Base-by-base conservation (phyloP, 23 tunicate genomes). In the Trididemnum clinides region DNA sequence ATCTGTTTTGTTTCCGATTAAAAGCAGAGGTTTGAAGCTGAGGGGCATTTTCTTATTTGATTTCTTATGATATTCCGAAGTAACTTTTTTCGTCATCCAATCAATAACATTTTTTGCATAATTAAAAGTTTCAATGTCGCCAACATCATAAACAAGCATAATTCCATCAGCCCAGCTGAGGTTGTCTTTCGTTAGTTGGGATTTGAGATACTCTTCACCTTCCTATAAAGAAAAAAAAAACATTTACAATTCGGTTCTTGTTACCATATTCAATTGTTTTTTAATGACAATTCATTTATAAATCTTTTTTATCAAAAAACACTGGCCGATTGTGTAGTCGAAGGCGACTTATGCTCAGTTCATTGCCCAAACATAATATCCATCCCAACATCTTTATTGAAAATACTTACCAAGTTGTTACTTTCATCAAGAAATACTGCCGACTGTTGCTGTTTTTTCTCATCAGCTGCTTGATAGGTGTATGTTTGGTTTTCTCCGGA, bases 161-260 rank as follows among this genome's bases (percentile, higher is more conserved):
- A 83, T 69, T 26, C 87, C 87, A 32, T 83, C 87, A 2, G 87
- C 87, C 87, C 87, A 83, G 15, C 29, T 39, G 30, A 83, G 66
- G 29, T 83, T 83, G 70, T 49, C 66, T 29, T 83, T 80, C 3
- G n/a, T 65, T 23, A 82, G 29, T 73, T 73, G 80, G 2, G 54
- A 19, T 22, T 73, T 28, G 28, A 73, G 28, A 57, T 37, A 73
- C 2, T 30, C 5, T 2, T 73, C 31, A 2, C 57, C 57, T 18
- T 73, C 80, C 80, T 73, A 21, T 10, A 30, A 66, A 66, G 37
- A 66, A 66, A 66, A 28, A 5, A 66, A n/a, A n/a, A n/a, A n/a
- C n/a, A n/a, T n/a, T n/a, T n/a, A n/a, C n/a, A n/a, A n/a, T n/a
- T n/a, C n/a, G n/a, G n/a, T n/a, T n/a, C n/a, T n/a, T n/a, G n/a